Percentiles rank a stretch among this genome's conserved stretches.
Evolutionary conservation across 2,888 invertebrate species (phyloP).

Genomic region (Limenitis camilla): DNA sequence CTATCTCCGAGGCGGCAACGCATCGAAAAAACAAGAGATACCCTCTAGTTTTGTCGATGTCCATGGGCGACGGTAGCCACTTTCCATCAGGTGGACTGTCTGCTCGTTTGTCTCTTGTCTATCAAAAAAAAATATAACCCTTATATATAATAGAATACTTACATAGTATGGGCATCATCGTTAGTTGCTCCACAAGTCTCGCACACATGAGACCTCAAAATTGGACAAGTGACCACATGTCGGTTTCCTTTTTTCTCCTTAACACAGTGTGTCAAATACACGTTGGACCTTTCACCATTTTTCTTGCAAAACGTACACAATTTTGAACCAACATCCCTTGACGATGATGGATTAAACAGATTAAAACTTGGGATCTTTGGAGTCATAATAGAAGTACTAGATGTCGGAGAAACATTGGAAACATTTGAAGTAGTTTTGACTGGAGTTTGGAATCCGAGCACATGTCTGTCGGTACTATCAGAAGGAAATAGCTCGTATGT

Average conservation of each 20-base stretch:
- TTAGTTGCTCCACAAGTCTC: slow-evolving; percentile 51
- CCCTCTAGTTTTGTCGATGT: no score
- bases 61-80: no score
- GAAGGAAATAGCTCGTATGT: slow-evolving; percentile 51
- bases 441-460: slow-evolving; percentile 35
- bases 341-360: slow-evolving; percentile 16
- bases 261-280: slow-evolving; percentile 53
- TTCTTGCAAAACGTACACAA: slow-evolving; percentile 62
- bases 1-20: no score
- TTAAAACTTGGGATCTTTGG: not conserved
- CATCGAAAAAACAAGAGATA: no score
- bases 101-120: no score
- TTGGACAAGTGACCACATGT: slow-evolving; percentile 55
- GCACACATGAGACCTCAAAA: slow-evolving; percentile 55
- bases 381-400: not conserved
- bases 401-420: not conserved
- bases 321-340: slow-evolving; percentile 27
- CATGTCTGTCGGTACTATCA: slow-evolving; percentile 40
- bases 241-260: slow-evolving; percentile 45
- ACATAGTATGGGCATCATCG: slow-evolving; percentile 62
- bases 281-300: slow-evolving; percentile 58
- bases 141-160: no score
- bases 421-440: slow-evolving; percentile 20
- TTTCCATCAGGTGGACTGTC: no score
- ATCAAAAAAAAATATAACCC: no score